Evolutionary conservation across 2,797 vertebrate species (phyloP).

Genomic region (Esox masquinongy): DNA sequence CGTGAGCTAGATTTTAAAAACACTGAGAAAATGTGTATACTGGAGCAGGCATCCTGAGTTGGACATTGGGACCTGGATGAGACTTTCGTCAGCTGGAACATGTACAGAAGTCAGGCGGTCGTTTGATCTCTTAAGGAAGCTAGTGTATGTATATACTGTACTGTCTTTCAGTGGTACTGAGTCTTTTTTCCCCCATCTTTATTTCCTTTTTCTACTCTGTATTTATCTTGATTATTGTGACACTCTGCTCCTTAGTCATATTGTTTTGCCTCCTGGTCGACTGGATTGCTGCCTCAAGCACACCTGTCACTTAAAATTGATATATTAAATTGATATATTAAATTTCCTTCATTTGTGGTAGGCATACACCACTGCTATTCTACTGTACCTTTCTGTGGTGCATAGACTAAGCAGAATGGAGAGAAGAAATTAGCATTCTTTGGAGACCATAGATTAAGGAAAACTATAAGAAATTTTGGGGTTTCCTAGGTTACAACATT

Average conservation of each 20-base stretch:
- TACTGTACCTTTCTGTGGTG: too few species aligned
- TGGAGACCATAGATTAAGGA: too few species aligned
- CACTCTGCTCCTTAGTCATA: constrained; percentile 36
- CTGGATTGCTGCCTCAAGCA: constrained; percentile 35
- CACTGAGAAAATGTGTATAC: neutral
- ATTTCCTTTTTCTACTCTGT: constrained; percentile 18
- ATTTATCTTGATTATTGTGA: constrained; percentile 20
- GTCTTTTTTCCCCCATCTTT: constrained; percentile 40
- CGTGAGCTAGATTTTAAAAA: neutral
- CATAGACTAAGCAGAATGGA: too few species aligned
- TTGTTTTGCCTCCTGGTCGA: constrained; percentile 38
- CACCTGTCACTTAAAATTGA: constrained; percentile 52
- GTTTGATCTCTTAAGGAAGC: constrained; percentile 60
- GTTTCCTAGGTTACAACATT: too few species aligned
- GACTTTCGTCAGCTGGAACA: neutral
- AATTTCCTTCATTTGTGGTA: neutral
- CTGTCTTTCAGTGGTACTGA: constrained; percentile 38
- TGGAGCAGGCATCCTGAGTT: neutral
- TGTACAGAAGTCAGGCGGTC: constrained; percentile 28
- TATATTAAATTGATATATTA: constrained; percentile 69
- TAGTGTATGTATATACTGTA: constrained; percentile 52
- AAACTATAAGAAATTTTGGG: too few species aligned
- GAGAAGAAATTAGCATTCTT: too few species aligned
- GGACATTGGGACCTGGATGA: neutral
- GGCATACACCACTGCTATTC: neutral